These are phyloP conservation scores for Cryptotis parvus DNA, from an alignment of 2,113 vertebrate species.

Conservation along the genomic window DNA sequence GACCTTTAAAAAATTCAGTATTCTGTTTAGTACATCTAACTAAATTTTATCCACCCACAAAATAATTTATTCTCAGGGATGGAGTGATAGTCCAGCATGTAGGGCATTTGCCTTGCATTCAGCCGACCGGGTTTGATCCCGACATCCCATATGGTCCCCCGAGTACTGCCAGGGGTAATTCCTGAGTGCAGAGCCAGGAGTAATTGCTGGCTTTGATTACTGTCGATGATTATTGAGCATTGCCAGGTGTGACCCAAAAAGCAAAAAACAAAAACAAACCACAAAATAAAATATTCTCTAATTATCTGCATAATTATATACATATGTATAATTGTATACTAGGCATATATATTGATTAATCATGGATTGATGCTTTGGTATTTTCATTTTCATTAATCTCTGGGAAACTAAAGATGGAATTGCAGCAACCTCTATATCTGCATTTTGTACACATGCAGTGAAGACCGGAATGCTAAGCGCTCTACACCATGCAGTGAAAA, in stretches of 20 bases:
- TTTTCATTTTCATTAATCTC: constrained; percentile 16
- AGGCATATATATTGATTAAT: background rate
- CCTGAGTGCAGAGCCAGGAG: no score
- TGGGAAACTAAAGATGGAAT: background rate
- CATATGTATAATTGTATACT: no score
- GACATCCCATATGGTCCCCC: no score
- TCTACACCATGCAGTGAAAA: background rate
- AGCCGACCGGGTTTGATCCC: no score
- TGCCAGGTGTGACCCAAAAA: no score
- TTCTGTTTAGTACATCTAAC: background rate
- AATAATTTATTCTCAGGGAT: no score
- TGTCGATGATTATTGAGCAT: no score
- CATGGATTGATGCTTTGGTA: background rate
- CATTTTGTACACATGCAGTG: background rate
- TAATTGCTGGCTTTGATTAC: no score
- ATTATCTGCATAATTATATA: background rate
- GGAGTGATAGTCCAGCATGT: no score
- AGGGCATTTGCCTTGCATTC: no score
- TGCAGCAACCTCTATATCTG: background rate
- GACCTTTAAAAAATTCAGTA: background rate
- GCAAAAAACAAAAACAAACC: no score
- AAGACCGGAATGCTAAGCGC: background rate
- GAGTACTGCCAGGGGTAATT: no score
- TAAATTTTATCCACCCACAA: constrained; percentile 23
- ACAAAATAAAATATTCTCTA: background rate